phyloP scores from a whole-genome alignment of 2,113 vertebrate genomes.

The Austrofundulus limnaeus region DNA sequence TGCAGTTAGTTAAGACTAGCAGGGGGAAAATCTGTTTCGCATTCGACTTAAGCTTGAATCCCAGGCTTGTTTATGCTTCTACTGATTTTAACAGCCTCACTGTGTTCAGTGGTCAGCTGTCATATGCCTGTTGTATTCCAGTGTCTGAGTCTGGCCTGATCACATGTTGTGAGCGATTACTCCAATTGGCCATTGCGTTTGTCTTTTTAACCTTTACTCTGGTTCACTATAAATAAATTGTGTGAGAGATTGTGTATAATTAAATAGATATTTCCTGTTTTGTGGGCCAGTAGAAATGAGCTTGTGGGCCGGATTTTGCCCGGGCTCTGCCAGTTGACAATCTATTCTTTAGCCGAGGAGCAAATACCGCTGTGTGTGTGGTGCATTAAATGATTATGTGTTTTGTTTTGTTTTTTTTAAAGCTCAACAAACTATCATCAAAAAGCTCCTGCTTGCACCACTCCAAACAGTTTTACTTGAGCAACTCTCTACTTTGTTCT shows the following conservation, averaged over 20 bases:
- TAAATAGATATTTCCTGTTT: no score
- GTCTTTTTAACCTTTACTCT: background rate
- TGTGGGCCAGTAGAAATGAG: no score
- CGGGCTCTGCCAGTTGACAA: no score
- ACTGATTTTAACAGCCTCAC: no score
- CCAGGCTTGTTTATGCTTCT: no score
- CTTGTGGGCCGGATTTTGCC: no score
- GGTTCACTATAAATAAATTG: background rate
- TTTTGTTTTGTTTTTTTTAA: no score
- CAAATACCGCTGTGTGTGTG: background rate
- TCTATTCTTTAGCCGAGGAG: no score
- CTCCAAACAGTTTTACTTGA: conserved; percentile 4
- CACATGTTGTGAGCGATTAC: background rate
- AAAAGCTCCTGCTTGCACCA: background rate
- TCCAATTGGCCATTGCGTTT: background rate
- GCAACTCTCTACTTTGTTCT: background rate
- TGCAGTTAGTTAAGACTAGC: no score
- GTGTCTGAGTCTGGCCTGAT: background rate
- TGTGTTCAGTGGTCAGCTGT: background rate
- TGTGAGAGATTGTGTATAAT: no score
- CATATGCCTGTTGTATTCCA: background rate
- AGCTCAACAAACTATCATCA: background rate
- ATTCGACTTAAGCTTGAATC: no score
- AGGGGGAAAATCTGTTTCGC: no score
- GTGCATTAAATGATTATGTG: background rate